Evolutionary conservation across 2,797 vertebrate genomes (phyloP).

Genomic region (Sebastolobus alascanus): DNA sequence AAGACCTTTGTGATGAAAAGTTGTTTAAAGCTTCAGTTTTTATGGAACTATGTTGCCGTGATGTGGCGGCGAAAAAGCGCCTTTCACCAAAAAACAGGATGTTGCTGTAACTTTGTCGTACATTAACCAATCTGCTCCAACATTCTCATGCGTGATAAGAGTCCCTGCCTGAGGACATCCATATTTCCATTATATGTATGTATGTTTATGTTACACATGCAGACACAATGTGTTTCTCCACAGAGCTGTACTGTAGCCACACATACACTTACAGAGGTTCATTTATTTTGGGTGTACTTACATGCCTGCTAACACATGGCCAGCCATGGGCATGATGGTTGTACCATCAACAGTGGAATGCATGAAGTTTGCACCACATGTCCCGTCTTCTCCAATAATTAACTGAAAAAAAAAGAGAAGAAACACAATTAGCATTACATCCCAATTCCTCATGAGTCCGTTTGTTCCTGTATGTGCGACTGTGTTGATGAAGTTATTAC

Average conservation of each 20-base stretch:
- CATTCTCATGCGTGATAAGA: no score
- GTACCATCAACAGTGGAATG: constrained; percentile 87
- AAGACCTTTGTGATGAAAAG: no score
- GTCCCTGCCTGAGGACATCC: no score
- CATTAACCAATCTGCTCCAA: no score
- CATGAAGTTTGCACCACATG: constrained; percentile 86
- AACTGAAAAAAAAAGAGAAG: constrained; percentile 80
- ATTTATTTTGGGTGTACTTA: not conserved
- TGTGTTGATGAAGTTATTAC: not conserved
- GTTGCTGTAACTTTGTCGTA: no score
- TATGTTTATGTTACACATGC: not conserved
- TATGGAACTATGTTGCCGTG: no score
- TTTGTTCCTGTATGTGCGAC: no score
- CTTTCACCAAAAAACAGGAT: no score
- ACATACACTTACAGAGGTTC: not conserved
- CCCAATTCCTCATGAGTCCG: not conserved
- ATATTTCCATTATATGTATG: no score
- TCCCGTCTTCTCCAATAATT: constrained; percentile 92
- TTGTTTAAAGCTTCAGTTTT: no score
- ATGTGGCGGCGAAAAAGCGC: no score
- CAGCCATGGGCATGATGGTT: not conserved
- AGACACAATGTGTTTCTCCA: not conserved
- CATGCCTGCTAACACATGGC: not conserved
- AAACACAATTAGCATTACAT: not conserved
- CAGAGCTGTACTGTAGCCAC: no score